A percentile compares a stretch with the other conserved stretches of the same genome.
Conservation (phyloP, 2,888 invertebrate genomes). For the Meta bourneti region DNA sequence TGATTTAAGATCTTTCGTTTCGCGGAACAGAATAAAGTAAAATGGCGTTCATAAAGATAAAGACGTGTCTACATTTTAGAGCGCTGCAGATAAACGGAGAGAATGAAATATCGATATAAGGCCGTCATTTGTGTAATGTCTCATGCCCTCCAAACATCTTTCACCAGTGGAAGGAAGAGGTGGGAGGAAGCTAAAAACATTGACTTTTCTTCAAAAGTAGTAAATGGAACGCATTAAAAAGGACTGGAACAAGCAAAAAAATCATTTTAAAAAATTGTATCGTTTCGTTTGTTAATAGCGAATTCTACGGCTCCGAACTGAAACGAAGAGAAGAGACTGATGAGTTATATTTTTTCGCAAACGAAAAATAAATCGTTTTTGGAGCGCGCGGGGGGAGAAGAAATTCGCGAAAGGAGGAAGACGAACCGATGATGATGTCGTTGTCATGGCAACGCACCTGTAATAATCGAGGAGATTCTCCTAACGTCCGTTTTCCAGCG, state of each 20-base stretch:
- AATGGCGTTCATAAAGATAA: conserved; percentile 40
- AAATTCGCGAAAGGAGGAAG: conserved; percentile 42
- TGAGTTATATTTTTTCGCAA: conserved; percentile 22
- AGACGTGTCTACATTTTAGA: conserved; percentile 41
- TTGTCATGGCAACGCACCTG: conserved; percentile 69
- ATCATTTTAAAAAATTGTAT: conserved; percentile 28
- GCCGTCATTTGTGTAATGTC: conserved; percentile 56
- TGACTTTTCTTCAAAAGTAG: conserved; percentile 50
- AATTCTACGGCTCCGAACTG: conserved; percentile 26
- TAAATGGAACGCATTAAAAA: conserved; percentile 30
- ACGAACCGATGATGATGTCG: conserved; percentile 58
- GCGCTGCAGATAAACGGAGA: conserved; percentile 13
- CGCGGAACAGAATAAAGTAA: background rate
- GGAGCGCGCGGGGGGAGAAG: conserved; percentile 29
- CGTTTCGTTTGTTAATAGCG: conserved; percentile 50
- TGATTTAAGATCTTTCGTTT: background rate
- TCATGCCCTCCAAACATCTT: conserved; percentile 29
- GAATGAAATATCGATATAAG: conserved; percentile 23
- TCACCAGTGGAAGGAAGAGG: background rate
- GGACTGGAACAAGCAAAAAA: conserved; percentile 18
- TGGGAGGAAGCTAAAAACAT: conserved; percentile 34
- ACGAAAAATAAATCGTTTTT: conserved; percentile 55
- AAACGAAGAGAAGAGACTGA: conserved; percentile 29
- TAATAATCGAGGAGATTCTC: conserved; percentile 44
- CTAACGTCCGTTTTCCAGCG: background rate